Conservation (phyloP, 2,888 invertebrate species). For the Chironomus tentans region DNA sequence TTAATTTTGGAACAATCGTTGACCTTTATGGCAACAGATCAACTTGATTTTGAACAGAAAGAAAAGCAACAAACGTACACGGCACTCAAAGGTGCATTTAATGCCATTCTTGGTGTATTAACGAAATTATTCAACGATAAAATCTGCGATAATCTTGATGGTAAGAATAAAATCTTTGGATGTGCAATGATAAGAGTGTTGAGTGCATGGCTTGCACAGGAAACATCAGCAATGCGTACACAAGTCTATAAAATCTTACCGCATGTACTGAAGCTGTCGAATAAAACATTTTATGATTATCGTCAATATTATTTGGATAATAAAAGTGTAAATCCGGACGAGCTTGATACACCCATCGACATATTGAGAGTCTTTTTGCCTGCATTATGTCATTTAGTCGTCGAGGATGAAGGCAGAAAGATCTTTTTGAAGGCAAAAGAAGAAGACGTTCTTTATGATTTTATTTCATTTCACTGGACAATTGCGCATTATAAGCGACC, state of each 20-base stretch:
- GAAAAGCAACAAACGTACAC: conserved; percentile 86
- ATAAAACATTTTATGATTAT: conserved; percentile 71
- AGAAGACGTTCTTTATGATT: conserved; percentile 71
- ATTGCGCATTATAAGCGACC: conserved; percentile 79
- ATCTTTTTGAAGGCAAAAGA: conserved; percentile 68
- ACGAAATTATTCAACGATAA: conserved; percentile 66
- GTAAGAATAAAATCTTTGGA: conserved; percentile 67
- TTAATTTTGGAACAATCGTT: conserved; percentile 70
- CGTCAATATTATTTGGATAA: conserved; percentile 60
- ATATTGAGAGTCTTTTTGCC: conserved; percentile 75
- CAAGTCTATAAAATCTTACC: conserved; percentile 75
- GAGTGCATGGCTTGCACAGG: conserved; percentile 84
- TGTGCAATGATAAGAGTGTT: conserved; percentile 76
- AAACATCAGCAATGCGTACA: conserved; percentile 77
- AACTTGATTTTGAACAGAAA: conserved; percentile 76
- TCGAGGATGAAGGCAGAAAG: conserved; percentile 78
- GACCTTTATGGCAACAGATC: conserved; percentile 69
- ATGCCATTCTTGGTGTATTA: conserved; percentile 66
- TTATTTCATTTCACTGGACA: conserved; percentile 74
- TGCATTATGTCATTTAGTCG: conserved; percentile 81
- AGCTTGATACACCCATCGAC: conserved; percentile 51
- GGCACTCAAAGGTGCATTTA: conserved; percentile 79
- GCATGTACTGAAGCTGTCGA: conserved; percentile 67
- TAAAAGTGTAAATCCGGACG: conserved; percentile 44
- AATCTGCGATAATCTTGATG: conserved; percentile 56